Base-by-base conservation (phyloP, 2,888 invertebrate genomes). In the Formica aserva region DNA sequence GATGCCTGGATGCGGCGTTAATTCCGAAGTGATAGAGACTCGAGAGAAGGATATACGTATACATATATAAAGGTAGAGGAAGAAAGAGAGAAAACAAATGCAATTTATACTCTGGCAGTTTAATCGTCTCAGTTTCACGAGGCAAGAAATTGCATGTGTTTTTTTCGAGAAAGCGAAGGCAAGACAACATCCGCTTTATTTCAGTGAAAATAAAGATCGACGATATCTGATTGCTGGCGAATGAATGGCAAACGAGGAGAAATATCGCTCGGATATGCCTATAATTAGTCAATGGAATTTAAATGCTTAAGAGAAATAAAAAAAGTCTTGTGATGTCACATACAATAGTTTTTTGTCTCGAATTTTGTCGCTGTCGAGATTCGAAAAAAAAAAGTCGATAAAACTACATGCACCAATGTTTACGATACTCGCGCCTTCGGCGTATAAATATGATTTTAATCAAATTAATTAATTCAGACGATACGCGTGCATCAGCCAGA, bases 11-110 rank as follows among this genome's bases (percentile, higher is more conserved):
- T 22, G 41, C 38, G n/a, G 48, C 45, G 13, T 41, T 78, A 71
- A 71, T 71, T 41, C n/a, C n/a, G 9, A 38, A 75, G 45, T 32
- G 55, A 78, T 41, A 71, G 78, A 83, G 78, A 83, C 29, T 60
- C 62, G 82, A 60, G 38, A 32, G 35, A 63, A n/a, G 48, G 48
- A n/a, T n/a, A n/a, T 8, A 52, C 15, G 5, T 45, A 45, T 45
- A 4, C 22, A 15, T 15, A 0, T 1, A 32, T 1, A 11, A 57
- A 18, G 32, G 35, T 11, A 29, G 26, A 52, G 9, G 29, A 26
- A 35, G 22, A 71, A 60, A 38, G 38, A 1, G 13, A 38, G n/a
- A 69, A 15, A 32, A 65, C 11, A 15, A 60, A 74, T 3, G 60
- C 60, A 15, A 38, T 75, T 75, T 45, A 45, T 15, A 29, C 15